Conservation (phyloP, 2,888 invertebrate genomes). For the Drosophila bunnanda region DNA sequence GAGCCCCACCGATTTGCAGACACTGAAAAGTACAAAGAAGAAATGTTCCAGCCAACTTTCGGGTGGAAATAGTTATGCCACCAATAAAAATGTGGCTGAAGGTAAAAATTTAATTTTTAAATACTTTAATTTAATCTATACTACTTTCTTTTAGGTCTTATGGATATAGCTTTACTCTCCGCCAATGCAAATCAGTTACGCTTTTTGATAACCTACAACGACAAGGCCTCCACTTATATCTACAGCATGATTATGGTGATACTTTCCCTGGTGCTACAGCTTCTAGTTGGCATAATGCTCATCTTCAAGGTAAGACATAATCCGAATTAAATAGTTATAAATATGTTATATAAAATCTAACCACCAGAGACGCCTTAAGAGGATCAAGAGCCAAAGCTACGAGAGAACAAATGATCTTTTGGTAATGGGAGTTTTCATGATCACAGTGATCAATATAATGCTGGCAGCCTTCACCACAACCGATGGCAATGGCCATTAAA, state of each 20-base stretch:
- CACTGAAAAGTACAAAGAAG: constrained; percentile 25
- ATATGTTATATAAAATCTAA: neutral
- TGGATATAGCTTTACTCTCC: constrained; percentile 89
- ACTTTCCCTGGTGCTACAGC: constrained; percentile 87
- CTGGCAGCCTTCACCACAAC: constrained; percentile 86
- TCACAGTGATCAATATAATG: constrained; percentile 89
- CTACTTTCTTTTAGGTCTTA: constrained; percentile 85
- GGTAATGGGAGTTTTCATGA: constrained; percentile 88
- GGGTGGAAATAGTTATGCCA: constrained; percentile 71
- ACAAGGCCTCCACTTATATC: constrained; percentile 86
- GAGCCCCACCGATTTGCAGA: neutral
- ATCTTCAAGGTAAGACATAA: constrained; percentile 86
- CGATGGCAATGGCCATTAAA: constrained; percentile 50
- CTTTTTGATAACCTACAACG: constrained; percentile 87
- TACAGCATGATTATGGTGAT: constrained; percentile 87
- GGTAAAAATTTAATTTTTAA: constrained; percentile 60
- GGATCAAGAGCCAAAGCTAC: constrained; percentile 80
- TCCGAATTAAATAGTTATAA: accelerated
- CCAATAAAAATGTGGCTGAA: constrained; percentile 82
- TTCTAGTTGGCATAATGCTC: constrained; percentile 87
- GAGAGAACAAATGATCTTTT: constrained; percentile 87
- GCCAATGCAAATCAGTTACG: constrained; percentile 90
- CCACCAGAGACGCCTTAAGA: constrained; percentile 78
- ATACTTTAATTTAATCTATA: neutral
- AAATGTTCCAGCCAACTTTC: constrained; percentile 47